A percentile compares a stretch with the other conserved stretches of the same genome.
Conservation (phyloP, 2,888 invertebrate genomes). For the Apoda limacodes region DNA sequence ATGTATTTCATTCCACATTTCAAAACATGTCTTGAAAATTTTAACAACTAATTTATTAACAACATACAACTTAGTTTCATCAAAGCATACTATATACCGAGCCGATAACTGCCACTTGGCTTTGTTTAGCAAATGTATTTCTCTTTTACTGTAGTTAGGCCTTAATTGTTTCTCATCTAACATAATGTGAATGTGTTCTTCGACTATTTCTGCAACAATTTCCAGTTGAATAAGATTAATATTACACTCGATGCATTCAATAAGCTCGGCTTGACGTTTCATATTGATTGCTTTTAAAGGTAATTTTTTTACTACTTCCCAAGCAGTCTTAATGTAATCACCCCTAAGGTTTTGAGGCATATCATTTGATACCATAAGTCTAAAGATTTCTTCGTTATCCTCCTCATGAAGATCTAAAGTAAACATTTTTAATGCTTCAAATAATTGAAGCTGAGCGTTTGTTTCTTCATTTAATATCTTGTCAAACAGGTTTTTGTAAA, state of each 20-base stretch:
- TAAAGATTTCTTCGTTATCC: conserved; percentile 32
- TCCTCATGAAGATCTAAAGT: conserved; percentile 29
- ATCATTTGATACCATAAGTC: conserved; percentile 19
- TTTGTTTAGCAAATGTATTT: conserved; percentile 15
- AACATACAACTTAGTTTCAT: too few relatives aligned
- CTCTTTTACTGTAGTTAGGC: conserved; percentile 6
- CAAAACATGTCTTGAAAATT: conserved; percentile 21
- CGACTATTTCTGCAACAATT: conserved; percentile 27
- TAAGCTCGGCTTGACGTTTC: too few relatives aligned
- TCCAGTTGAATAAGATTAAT: too few relatives aligned
- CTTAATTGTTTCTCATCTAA: conserved; percentile 19
- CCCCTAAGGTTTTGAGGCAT: conserved; percentile 24
- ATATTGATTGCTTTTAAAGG: conserved; percentile 25
- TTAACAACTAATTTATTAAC: conserved; percentile 17
- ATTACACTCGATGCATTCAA: conserved; percentile 21
- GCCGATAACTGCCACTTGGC: conserved; percentile 25
- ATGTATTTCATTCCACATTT: conserved; percentile 20
- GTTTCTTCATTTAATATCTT: conserved; percentile 22
- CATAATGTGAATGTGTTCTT: conserved; percentile 25
- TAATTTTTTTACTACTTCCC: conserved; percentile 29
- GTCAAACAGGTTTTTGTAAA: conserved; percentile 28
- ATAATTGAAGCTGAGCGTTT: conserved; percentile 23
- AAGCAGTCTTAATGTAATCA: conserved; percentile 25
- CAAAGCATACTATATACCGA: conserved; percentile 14
- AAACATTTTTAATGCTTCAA: conserved; percentile 28